A percentile compares a stretch with the other conserved stretches of the same genome.
Evolutionary conservation across 2,113 vertebrate genomes (phyloP).

Genomic region (Lophura nycthemera): DNA sequence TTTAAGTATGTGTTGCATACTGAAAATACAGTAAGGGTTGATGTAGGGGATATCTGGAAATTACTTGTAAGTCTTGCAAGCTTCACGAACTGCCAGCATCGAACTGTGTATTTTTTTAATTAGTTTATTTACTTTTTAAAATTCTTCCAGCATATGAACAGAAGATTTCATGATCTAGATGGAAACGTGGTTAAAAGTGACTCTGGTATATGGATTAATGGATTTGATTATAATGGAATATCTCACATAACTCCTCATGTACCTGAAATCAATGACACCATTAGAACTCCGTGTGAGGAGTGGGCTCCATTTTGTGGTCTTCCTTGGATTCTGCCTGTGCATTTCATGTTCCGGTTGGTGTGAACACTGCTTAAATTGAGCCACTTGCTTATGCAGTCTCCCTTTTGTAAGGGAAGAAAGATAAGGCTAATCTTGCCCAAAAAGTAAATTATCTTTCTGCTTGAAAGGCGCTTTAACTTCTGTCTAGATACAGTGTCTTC

Average conservation of each 20-base stretch:
- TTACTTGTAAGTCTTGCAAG: neutral
- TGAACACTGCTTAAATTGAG: neutral
- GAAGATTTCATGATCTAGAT: constrained; percentile 87
- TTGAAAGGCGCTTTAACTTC: neutral
- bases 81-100: neutral
- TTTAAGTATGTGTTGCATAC: neutral
- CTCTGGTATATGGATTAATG: constrained; percentile 97
- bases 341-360: constrained; percentile 91
- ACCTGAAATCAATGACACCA: constrained; percentile 91
- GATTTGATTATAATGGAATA: constrained; percentile 92
- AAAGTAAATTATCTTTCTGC: neutral
- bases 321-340: constrained; percentile 94
- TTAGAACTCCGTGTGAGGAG: constrained; percentile 85
- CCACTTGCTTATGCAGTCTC: neutral
- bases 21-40: neutral
- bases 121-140: neutral
- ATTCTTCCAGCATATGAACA: constrained; percentile 83
- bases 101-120: neutral
- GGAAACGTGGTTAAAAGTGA: constrained; percentile 87
- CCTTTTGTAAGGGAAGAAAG: neutral
- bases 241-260: constrained; percentile 88
- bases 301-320: constrained; percentile 91
- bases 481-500: neutral
- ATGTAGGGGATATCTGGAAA: rapidly evolving
- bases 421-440: neutral